A percentile compares a stretch with the other conserved stretches of the same genome.
These are phyloP conservation scores for Arion vulgaris DNA, from an alignment of 1,140 invertebrate species.

Conservation along the genomic window DNA sequence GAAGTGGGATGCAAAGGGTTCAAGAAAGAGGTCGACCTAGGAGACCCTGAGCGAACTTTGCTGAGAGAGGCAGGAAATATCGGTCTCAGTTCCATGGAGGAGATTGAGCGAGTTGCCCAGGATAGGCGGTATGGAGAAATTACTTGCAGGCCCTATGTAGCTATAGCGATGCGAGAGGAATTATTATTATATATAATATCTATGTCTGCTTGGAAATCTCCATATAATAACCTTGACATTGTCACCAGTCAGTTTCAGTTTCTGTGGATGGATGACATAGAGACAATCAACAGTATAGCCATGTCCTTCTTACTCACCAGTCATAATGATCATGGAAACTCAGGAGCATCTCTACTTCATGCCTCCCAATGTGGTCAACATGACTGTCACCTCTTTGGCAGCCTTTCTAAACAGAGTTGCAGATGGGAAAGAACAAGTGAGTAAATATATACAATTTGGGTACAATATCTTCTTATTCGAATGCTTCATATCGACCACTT, in stretches of 20 bases:
- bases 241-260: slow-evolving; percentile 63
- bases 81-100: too few species aligned
- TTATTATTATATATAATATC: background rate
- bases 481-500: too few species aligned
- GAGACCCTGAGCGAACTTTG: too few species aligned
- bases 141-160: too few species aligned
- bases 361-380: slow-evolving; percentile 46
- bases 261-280: slow-evolving; percentile 67
- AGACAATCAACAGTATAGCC: slow-evolving; percentile 67
- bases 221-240: background rate
- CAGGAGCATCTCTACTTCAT: slow-evolving; percentile 64
- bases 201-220: background rate
- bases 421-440: slow-evolving; percentile 56
- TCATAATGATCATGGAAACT: slow-evolving; percentile 61
- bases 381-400: slow-evolving; percentile 51
- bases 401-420: slow-evolving; percentile 56
- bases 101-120: too few species aligned
- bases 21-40: too few species aligned
- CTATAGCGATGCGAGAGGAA: too few species aligned
- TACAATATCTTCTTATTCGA: too few species aligned
- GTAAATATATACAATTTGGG: too few species aligned
- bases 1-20: too few species aligned
- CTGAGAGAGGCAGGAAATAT: too few species aligned
- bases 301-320: slow-evolving; percentile 61
- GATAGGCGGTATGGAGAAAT: too few species aligned